phyloP scores from a whole-genome alignment of 2,113 vertebrate species.

The Chelonoidis abingdonii region DNA sequence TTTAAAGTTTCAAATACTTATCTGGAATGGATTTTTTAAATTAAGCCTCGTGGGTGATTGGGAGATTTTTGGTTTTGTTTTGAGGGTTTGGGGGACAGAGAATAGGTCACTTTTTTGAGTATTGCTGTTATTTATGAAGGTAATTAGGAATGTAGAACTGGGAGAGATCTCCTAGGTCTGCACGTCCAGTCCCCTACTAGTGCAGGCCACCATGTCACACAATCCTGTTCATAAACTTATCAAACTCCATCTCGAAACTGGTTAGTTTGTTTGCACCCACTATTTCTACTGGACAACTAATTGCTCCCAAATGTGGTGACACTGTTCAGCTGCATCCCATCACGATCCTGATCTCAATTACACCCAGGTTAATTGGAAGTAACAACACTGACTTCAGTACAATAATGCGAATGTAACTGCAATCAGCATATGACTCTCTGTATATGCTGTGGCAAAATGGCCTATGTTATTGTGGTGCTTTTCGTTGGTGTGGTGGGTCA shows the following conservation, averaged over 20 bases:
- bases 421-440: background rate
- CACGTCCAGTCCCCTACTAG: background rate
- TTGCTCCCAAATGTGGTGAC: accelerated
- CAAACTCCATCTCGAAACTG: background rate
- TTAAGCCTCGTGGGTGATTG: background rate
- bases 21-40: background rate
- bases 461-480: no score
- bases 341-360: background rate
- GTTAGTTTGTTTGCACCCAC: background rate
- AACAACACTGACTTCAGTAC: background rate
- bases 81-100: background rate
- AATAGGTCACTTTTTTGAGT: background rate
- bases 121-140: background rate
- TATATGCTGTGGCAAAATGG: background rate
- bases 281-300: background rate
- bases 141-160: background rate
- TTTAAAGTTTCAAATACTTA: background rate
- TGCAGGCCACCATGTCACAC: background rate
- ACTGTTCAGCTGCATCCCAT: background rate
- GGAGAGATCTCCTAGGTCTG: background rate
- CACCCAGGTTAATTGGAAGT: background rate
- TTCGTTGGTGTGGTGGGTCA: no score
- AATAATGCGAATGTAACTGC: background rate
- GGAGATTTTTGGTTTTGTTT: background rate
- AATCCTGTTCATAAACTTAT: background rate